Conservation (phyloP, 2,888 invertebrate species). For the Abrostola triplasia region DNA sequence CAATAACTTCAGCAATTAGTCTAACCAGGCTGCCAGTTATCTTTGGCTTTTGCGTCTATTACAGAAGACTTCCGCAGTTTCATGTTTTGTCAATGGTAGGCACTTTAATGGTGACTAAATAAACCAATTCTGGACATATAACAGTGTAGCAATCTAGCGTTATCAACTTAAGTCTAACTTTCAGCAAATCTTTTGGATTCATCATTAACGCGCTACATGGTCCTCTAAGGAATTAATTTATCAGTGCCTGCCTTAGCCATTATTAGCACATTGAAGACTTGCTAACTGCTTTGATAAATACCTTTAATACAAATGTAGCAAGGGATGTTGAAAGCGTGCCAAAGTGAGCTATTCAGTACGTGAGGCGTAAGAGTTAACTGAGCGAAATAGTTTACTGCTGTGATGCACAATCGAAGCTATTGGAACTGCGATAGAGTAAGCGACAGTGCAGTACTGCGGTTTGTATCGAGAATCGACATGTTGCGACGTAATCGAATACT, state of each 20-base stretch:
- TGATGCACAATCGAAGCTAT: constrained; percentile 8
- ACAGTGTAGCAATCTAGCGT: too few relatives aligned
- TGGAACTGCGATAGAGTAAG: background rate
- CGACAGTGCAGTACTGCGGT: background rate
- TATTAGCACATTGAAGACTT: constrained; percentile 12
- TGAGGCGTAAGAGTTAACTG: constrained; percentile 26
- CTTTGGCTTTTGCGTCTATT: too few relatives aligned
- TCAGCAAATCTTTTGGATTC: too few relatives aligned
- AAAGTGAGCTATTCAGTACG: constrained; percentile 37
- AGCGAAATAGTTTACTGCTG: constrained; percentile 18
- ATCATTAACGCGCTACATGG: background rate
- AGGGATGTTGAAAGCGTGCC: constrained; percentile 49
- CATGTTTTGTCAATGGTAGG: too few relatives aligned
- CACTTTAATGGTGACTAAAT: too few relatives aligned
- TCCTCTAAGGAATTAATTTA: background rate
- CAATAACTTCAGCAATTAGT: too few relatives aligned
- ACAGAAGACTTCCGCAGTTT: too few relatives aligned
- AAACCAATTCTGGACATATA: too few relatives aligned
- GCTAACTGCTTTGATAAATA: constrained; percentile 31
- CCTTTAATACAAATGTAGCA: constrained; percentile 22
- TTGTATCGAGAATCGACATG: background rate
- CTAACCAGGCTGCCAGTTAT: too few relatives aligned
- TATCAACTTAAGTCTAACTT: too few relatives aligned
- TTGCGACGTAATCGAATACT: too few relatives aligned
- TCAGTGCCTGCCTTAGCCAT: constrained; percentile 11